phyloP scores from a whole-genome alignment of 2,113 vertebrate species.

The Trematocara stigmaticum region DNA sequence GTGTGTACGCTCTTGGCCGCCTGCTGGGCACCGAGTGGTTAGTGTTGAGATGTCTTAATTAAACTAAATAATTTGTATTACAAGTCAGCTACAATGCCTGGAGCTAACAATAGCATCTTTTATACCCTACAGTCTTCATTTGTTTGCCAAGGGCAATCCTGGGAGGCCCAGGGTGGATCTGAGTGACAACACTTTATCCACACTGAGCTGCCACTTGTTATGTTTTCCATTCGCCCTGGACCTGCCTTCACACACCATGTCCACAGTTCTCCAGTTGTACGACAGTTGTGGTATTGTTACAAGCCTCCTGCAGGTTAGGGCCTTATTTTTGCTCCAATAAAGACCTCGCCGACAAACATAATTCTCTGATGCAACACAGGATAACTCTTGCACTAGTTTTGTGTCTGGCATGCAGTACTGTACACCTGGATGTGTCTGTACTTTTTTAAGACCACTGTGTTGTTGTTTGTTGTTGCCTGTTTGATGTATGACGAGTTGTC shows the following conservation, averaged over 20 bases:
- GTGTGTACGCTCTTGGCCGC: slow-evolving; percentile 41
- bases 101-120: neutral
- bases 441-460: neutral
- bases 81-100: neutral
- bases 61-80: neutral
- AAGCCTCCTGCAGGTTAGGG: slow-evolving; percentile 67
- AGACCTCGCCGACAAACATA: slow-evolving; percentile 2
- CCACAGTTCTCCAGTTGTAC: slow-evolving; percentile 57
- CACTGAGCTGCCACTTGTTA: slow-evolving; percentile 72
- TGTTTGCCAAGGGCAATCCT: slow-evolving; percentile 15
- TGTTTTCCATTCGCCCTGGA: slow-evolving; percentile 75
- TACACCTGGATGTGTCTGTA: slow-evolving; percentile 16
- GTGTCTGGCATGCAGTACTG: neutral
- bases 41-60: slow-evolving; percentile 2
- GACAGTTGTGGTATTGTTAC: slow-evolving; percentile 58
- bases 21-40: slow-evolving; percentile 64
- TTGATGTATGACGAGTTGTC: slow-evolving; percentile 39
- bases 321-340: neutral
- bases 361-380: slow-evolving; percentile 47
- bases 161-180: slow-evolving; percentile 20
- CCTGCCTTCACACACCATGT: slow-evolving; percentile 50
- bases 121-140: slow-evolving; percentile 29
- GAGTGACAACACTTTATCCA: slow-evolving; percentile 46
- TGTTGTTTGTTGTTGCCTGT: slow-evolving; percentile 35
- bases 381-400: slow-evolving; percentile 22